Base-by-base conservation (phyloP, 2,888 invertebrate genomes). In the Patella ulyssiponensis region DNA sequence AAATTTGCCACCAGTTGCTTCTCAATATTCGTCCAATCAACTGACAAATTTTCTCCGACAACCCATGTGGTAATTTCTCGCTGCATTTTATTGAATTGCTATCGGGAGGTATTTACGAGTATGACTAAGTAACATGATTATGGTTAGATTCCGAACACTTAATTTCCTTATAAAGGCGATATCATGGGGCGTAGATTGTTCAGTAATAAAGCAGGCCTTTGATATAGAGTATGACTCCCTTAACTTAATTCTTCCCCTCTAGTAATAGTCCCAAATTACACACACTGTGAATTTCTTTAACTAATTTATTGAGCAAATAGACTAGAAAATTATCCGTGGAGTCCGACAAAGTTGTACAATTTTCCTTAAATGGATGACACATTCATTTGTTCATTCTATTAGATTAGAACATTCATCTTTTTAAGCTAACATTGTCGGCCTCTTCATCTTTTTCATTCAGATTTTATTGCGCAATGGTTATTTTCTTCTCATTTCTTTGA, bases 61-160 rank as follows among this genome's bases (percentile, higher is more conserved):
- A 44, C 44, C 44, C 44, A 44, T 20, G 23, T 23, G 23, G 64
- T 64, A 64, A 64, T 64, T 64, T 64, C 64, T 64, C 23, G 64
- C 12, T 64, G 20, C 12, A 64, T 23, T 64, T 64, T 64, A 64
- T 64, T 64, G 23, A 64, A 64, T 64, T 23, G 64, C 64, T 64
- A 14, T 20, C 20, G 64, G 23, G 64, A 23, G 64, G 64, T 64
- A 64, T 23, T 23, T 64, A 23, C 20, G 64, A 64, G 64, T 64
- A 64, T 64, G 64, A 64, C 64, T 64, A 64, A 64, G 64, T 64
- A 64, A 64, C 64, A 23, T 23, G 64, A 64, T 64, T 64, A 64
- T 23, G 64, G 20, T 64, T 64, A 64, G 64, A 64, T 64, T 20
- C 20, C 14, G 20, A 64, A 23, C 64, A 64, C 64, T 64, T 64